phyloP scores from a whole-genome alignment of 1,140 invertebrate species.

The Nilaparvata lugens region DNA sequence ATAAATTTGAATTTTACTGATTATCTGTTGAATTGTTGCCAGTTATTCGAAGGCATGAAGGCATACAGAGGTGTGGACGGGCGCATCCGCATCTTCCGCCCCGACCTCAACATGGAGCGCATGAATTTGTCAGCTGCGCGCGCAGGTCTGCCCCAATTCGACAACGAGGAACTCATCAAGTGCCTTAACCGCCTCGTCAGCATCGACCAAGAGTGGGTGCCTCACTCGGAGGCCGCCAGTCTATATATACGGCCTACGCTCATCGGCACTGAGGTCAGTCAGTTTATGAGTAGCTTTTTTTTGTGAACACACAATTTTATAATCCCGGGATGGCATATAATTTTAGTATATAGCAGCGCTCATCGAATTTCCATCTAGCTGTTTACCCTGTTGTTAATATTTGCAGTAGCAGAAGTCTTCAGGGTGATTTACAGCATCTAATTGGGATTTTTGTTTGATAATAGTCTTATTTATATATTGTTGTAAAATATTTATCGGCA shows the following conservation, averaged over 20 bases:
- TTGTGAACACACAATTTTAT: too few species aligned
- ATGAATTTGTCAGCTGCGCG: slow-evolving; percentile 80
- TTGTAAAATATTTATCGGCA: too few species aligned
- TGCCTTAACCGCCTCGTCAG: slow-evolving; percentile 78
- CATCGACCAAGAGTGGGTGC: slow-evolving; percentile 97
- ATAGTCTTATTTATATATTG: too few species aligned
- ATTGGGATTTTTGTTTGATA: too few species aligned
- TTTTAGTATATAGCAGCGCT: too few species aligned
- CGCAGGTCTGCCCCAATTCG: slow-evolving; percentile 84
- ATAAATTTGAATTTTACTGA: neutral
- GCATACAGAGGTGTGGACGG: slow-evolving; percentile 91
- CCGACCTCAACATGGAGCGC: slow-evolving; percentile 89
- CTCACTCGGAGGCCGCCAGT: slow-evolving; percentile 76
- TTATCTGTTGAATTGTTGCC: slow-evolving; percentile 28
- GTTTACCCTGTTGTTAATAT: too few species aligned
- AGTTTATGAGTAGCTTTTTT: too few species aligned
- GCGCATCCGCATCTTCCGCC: slow-evolving; percentile 88
- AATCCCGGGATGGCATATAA: too few species aligned
- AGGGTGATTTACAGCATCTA: too few species aligned
- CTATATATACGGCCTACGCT: slow-evolving; percentile 94
- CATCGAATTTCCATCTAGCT: too few species aligned
- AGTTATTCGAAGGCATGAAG: slow-evolving; percentile 99
- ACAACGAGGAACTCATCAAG: slow-evolving; percentile 76
- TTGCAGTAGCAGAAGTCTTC: too few species aligned
- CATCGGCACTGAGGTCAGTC: slow-evolving; percentile 91